phyloP scores from a whole-genome alignment of 2,888 invertebrate species.

The Torymus texanus region DNA sequence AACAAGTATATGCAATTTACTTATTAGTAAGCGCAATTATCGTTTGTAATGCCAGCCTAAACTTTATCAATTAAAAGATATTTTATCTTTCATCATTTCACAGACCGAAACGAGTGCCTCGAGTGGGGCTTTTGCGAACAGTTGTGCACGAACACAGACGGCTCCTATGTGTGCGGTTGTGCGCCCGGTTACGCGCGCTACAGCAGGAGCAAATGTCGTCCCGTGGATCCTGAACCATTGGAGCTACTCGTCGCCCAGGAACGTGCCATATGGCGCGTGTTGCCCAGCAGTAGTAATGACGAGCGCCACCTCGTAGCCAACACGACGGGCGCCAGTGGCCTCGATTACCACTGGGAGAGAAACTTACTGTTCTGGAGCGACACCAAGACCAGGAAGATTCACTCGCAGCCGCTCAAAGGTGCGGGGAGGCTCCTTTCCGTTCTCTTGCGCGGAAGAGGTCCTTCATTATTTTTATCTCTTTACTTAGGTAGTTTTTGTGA shows the following conservation, averaged over 20 bases:
- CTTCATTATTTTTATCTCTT: constrained; percentile 3
- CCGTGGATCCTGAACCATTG: constrained; percentile 78
- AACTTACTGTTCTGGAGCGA: constrained; percentile 93
- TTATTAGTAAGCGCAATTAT: no score
- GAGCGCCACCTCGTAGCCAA: constrained; percentile 83
- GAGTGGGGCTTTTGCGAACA: constrained; percentile 98
- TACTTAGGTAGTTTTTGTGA: neutral
- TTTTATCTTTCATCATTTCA: no score
- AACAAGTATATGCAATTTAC: no score
- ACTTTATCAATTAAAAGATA: no score
- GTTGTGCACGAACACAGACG: constrained; percentile 91
- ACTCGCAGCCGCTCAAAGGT: constrained; percentile 74
- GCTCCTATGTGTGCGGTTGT: constrained; percentile 90
- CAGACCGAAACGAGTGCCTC: constrained; percentile 92
- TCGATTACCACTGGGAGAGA: constrained; percentile 88
- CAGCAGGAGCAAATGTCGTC: constrained; percentile 75
- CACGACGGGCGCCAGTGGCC: constrained; percentile 88
- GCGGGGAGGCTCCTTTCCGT: constrained; percentile 23
- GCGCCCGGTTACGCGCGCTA: constrained; percentile 84
- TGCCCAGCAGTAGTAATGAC: constrained; percentile 81
- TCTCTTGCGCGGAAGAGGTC: no score
- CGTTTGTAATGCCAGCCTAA: no score
- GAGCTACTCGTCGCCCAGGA: constrained; percentile 84
- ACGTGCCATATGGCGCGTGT: constrained; percentile 84
- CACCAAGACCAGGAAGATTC: constrained; percentile 88